phyloP scores from a whole-genome alignment of 35 echinoderm and acorn worm species.

The Lytechinus pictus region DNA sequence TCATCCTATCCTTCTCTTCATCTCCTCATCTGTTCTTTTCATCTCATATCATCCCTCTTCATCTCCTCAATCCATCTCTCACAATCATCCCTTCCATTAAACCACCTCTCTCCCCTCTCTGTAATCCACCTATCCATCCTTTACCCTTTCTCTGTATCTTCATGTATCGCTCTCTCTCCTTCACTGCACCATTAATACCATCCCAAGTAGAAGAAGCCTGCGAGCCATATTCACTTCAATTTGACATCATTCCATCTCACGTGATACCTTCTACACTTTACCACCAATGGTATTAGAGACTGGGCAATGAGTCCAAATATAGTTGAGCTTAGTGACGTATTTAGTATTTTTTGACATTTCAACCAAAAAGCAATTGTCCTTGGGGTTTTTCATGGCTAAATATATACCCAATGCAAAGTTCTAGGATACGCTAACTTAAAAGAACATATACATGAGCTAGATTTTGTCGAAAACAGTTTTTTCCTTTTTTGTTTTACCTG shows the following conservation, averaged over 20 bases:
- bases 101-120: too few relatives aligned
- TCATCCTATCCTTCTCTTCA: neutral
- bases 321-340: conserved; percentile 28
- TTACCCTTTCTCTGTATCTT: neutral
- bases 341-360: conserved; percentile 48
- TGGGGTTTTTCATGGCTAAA: neutral
- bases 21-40: neutral
- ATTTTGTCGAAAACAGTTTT: conserved; percentile 6
- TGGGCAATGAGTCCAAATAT: conserved; percentile 15
- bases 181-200: conserved; percentile 11
- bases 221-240: neutral
- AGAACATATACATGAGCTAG: neutral
- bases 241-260: conserved; percentile 18
- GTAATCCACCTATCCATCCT: neutral
- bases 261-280: neutral
- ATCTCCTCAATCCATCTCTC: neutral
- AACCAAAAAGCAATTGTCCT: conserved; percentile 8
- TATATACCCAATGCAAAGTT: conserved; percentile 26
- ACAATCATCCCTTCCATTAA: neutral
- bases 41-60: neutral
- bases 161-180: neutral
- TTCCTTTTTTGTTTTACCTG: neutral
- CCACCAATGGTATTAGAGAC: neutral
- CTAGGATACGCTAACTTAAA: neutral
- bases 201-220: conserved; percentile 24